phyloP scores from a whole-genome alignment of 2,113 vertebrate species.

The Garra rufa region DNA sequence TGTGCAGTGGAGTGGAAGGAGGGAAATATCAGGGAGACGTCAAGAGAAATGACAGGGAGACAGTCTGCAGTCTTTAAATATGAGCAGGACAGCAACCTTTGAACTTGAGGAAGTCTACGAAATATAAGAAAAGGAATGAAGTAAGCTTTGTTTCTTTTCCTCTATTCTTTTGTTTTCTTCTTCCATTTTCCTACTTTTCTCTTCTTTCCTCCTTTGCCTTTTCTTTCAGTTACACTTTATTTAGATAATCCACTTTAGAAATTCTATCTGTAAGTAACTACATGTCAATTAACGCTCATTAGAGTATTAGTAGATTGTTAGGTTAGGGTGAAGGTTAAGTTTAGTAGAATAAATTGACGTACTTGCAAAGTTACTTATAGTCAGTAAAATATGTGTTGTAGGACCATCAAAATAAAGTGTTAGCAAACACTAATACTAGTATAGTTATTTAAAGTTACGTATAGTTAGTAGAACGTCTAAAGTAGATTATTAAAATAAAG shows the following conservation, averaged over 20 bases:
- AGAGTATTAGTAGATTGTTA: not conserved
- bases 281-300: not conserved
- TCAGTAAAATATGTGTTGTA: too few species aligned
- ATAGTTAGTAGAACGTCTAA: not conserved
- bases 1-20: constrained; percentile 61
- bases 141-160: not conserved
- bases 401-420: too few species aligned
- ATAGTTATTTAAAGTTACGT: not conserved
- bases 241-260: not conserved
- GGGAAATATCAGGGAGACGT: constrained; percentile 47
- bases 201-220: not conserved
- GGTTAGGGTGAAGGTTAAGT: too few species aligned
- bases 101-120: constrained; percentile 55
- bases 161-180: not conserved
- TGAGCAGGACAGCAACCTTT: constrained; percentile 56
- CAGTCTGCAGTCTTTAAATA: constrained; percentile 46
- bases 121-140: constrained; percentile 30
- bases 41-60: constrained; percentile 49
- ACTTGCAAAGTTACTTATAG: not conserved
- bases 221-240: not conserved
- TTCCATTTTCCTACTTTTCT: not conserved
- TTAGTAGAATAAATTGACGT: not conserved
- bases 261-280: not conserved
- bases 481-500: not conserved
- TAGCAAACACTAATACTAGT: not conserved